A percentile compares a stretch with the other conserved stretches of the same genome.
Conservation (phyloP, 2,797 vertebrate species). For the Aldrovandia affinis region DNA sequence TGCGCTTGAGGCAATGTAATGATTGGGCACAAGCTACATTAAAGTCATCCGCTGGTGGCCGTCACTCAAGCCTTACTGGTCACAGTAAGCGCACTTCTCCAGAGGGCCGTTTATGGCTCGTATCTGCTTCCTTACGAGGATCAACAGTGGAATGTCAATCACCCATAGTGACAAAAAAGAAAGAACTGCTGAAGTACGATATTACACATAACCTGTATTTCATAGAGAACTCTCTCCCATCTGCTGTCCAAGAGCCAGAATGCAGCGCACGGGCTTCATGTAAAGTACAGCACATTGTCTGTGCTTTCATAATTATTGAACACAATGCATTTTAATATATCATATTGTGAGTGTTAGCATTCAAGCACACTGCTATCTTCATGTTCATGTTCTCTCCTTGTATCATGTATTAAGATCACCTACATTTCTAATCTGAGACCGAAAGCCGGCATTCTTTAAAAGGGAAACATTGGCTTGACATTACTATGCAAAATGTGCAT, state of each 20-base stretch:
- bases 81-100: slow-evolving; percentile 43
- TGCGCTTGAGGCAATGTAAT: slow-evolving; percentile 37
- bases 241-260: slow-evolving; percentile 17
- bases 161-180: slow-evolving; percentile 46
- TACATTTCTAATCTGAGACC: no score
- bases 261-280: background rate
- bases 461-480: no score
- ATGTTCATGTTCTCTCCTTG: background rate
- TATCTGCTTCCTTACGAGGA: slow-evolving; percentile 45
- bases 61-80: slow-evolving; percentile 44
- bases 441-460: no score
- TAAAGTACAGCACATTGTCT: background rate
- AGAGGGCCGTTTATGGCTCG: slow-evolving; percentile 34
- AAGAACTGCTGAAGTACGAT: slow-evolving; percentile 49
- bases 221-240: slow-evolving; percentile 28
- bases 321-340: background rate
- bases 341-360: background rate
- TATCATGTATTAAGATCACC: no score
- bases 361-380: background rate
- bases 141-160: slow-evolving; percentile 46
- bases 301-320: background rate
- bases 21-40: slow-evolving; percentile 35
- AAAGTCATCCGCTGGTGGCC: slow-evolving; percentile 37
- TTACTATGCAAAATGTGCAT: no score
- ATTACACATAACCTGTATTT: slow-evolving; percentile 22